These are phyloP conservation scores for Cactoblastis cactorum DNA, from an alignment of 2,888 invertebrate species.

Conservation along the genomic window DNA sequence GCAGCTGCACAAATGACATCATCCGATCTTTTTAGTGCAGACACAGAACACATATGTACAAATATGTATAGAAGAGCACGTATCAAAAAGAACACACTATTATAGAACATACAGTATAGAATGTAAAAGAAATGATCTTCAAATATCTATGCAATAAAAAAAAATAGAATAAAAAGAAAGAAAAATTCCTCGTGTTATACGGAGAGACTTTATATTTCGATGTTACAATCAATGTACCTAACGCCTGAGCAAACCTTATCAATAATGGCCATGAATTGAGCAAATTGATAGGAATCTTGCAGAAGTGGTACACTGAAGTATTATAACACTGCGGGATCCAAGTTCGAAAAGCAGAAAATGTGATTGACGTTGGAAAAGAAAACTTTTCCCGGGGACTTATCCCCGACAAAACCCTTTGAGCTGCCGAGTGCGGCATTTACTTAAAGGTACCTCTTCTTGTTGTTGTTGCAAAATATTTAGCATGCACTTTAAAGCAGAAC, in stretches of 20 bases:
- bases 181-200: not conserved
- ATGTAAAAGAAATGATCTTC: not conserved
- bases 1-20: conserved; percentile 16
- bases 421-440: conserved; percentile 24
- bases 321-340: conserved; percentile 19
- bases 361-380: conserved; percentile 33
- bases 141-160: not conserved
- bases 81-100: too few species aligned
- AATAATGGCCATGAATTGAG: not conserved
- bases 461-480: conserved; percentile 35
- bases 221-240: not conserved
- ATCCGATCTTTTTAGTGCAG: too few species aligned
- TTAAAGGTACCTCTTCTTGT: conserved; percentile 28
- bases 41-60: too few species aligned
- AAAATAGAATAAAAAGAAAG: not conserved
- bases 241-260: not conserved
- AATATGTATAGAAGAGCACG: too few species aligned
- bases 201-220: not conserved
- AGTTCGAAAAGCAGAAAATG: conserved; percentile 28
- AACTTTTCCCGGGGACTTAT: conserved; percentile 27
- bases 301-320: conserved; percentile 2
- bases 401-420: conserved; percentile 29
- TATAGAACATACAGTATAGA: too few species aligned
- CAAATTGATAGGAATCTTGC: conserved; percentile 3
- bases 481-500: conserved; percentile 35